phyloP scores from a whole-genome alignment of 2,797 vertebrate genomes.

The Melanotaenia boesemani region DNA sequence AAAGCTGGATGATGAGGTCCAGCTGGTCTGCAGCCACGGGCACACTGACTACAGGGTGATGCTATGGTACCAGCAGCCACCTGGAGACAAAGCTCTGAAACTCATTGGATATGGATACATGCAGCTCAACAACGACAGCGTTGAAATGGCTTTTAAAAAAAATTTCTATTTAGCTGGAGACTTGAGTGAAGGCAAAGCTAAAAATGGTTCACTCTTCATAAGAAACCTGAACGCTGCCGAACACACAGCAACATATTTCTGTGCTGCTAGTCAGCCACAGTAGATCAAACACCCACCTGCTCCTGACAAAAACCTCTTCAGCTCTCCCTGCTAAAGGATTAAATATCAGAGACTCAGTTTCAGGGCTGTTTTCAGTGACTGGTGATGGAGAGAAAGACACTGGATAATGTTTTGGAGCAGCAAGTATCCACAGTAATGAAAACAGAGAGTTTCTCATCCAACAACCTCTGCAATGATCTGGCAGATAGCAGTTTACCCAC shows the following conservation, averaged over 20 bases:
- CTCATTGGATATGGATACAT: constrained; percentile 51
- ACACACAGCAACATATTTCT: constrained; percentile 46
- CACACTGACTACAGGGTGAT: constrained; percentile 39
- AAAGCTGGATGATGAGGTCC: background rate
- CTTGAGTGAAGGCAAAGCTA: constrained; percentile 6
- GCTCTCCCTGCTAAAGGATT: background rate
- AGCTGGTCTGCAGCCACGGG: constrained; percentile 38
- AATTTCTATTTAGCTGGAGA: constrained; percentile 43
- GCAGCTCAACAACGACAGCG: constrained; percentile 11
- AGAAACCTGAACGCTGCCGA: constrained; percentile 1
- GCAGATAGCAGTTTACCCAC: no score
- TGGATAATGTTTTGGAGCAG: no score
- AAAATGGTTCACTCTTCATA: constrained; percentile 40
- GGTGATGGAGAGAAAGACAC: no score
- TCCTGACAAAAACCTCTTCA: constrained; percentile 45
- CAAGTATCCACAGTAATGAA: no score
- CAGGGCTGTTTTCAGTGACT: no score
- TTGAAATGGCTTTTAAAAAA: constrained; percentile 26
- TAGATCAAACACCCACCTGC: constrained; percentile 26
- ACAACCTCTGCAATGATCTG: no score
- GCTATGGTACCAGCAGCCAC: constrained; percentile 50
- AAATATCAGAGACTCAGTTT: no score
- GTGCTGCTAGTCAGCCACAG: constrained; percentile 53
- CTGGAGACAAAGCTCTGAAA: constrained; percentile 1
- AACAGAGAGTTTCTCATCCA: no score